Conservation (phyloP, 2,888 invertebrate species). For the Ectemnius cavifrons region DNA sequence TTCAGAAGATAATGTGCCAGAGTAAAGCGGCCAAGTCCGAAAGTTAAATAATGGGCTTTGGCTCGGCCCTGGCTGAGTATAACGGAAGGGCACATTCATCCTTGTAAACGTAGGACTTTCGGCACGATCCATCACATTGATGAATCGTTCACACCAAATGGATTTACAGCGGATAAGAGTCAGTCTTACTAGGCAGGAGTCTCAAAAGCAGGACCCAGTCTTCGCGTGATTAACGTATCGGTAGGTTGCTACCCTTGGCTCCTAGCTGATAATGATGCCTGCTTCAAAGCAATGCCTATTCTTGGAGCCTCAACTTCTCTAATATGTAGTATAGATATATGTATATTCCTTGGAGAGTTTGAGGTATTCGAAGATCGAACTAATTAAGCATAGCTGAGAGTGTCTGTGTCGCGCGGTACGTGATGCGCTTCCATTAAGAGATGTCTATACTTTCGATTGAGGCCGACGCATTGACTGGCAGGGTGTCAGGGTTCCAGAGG, state of each 20-base stretch:
- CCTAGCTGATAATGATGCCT: too few relatives aligned
- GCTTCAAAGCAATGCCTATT: too few relatives aligned
- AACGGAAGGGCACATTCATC: conserved; percentile 57
- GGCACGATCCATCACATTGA: conserved; percentile 63
- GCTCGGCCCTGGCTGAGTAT: conserved; percentile 46
- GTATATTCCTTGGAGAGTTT: too few relatives aligned
- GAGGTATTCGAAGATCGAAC: background rate
- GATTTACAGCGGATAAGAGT: conserved; percentile 48
- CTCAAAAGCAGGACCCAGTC: conserved; percentile 23
- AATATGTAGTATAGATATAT: too few relatives aligned
- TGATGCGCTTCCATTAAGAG: too few relatives aligned
- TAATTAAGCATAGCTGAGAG: too few relatives aligned
- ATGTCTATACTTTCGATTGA: too few relatives aligned
- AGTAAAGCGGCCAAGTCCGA: conserved; percentile 22
- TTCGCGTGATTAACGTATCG: conserved; percentile 38
- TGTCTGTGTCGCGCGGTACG: too few relatives aligned
- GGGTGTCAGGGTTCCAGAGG: too few relatives aligned
- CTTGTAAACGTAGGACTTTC: conserved; percentile 58
- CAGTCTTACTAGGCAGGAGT: conserved; percentile 38
- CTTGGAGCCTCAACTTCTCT: too few relatives aligned
- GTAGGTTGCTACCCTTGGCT: conserved; percentile 6
- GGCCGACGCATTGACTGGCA: too few relatives aligned
- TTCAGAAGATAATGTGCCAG: conserved; percentile 38
- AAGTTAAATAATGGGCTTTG: conserved; percentile 57
- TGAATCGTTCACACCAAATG: conserved; percentile 59